Conservation (phyloP, 2,797 vertebrate genomes). For the Bovichtus diacanthus region DNA sequence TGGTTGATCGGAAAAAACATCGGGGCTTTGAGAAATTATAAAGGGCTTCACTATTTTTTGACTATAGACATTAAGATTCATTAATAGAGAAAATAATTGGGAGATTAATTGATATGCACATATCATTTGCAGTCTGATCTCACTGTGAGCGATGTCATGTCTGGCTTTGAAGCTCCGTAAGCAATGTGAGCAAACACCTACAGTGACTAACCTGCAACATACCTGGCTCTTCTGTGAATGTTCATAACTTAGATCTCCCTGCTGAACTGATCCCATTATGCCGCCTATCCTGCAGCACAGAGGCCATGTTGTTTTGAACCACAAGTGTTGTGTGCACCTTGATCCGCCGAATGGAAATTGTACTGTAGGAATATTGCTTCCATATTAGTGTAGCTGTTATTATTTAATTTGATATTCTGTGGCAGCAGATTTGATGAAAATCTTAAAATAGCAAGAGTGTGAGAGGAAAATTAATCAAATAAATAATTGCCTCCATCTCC, state of each 20-base stretch:
- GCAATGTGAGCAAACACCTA: conserved; percentile 1
- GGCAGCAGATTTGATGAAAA: conserved; percentile 37
- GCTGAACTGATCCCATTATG: conserved; percentile 31
- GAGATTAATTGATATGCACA: background rate
- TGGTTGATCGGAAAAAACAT: background rate
- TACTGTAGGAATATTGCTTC: conserved; percentile 15
- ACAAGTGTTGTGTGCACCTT: conserved; percentile 5
- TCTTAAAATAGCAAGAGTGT: conserved; percentile 44
- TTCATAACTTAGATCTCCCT: conserved; percentile 19
- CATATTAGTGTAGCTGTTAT: conserved; percentile 29
- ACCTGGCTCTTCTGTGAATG: conserved; percentile 11
- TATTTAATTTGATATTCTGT: conserved; percentile 46
- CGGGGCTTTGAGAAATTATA: too few species aligned
- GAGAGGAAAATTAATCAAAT: conserved; percentile 44
- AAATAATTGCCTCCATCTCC: conserved; percentile 42
- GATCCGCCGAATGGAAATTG: conserved; percentile 19
- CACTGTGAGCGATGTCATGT: background rate
- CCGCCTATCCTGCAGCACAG: conserved; percentile 14
- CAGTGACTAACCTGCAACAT: conserved; percentile 10
- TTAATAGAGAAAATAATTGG: background rate
- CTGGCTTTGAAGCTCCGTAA: conserved; percentile 6
- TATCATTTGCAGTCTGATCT: background rate
- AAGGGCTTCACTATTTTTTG: background rate
- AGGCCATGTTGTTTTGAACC: conserved; percentile 15
- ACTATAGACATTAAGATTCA: background rate